Evolutionary conservation across 2,113 vertebrate genomes (phyloP).

Genomic region (Chaetura pelagica): DNA sequence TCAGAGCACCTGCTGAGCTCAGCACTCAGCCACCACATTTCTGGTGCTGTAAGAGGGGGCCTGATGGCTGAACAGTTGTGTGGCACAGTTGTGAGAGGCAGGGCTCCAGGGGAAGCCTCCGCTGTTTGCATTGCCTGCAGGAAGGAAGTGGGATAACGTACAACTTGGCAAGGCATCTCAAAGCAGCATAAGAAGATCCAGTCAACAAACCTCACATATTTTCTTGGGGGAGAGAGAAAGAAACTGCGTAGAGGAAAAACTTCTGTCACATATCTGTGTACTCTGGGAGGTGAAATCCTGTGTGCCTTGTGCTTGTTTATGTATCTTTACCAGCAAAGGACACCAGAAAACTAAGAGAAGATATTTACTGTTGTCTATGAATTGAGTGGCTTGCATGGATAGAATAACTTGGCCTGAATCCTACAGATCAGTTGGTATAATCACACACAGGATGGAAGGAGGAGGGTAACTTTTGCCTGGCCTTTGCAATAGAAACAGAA

Average conservation of each 20-base stretch:
- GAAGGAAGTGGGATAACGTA: constrained; percentile 24
- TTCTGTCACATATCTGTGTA: constrained; percentile 33
- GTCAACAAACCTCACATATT: not conserved
- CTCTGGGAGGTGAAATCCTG: not conserved
- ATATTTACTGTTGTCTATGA: not conserved
- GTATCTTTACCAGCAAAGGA: not conserved
- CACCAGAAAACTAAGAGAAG: not conserved
- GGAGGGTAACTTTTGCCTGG: not conserved
- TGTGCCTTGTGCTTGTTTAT: constrained; percentile 15
- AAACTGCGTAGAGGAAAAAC: not conserved
- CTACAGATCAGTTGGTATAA: not conserved
- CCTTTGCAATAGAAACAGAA: not conserved
- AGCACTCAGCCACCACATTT: not conserved
- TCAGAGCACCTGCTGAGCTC: not conserved
- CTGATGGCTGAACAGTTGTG: not conserved
- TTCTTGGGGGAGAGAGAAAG: not conserved
- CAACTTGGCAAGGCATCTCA: constrained; percentile 13
- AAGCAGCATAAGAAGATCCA: not conserved
- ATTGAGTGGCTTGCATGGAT: not conserved
- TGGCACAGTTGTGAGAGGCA: not conserved
- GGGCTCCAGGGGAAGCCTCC: constrained; percentile 19
- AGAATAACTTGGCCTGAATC: not conserved
- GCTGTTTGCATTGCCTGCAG: constrained; percentile 7
- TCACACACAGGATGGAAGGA: not conserved
- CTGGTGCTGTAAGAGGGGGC: not conserved